Evolutionary conservation across 2,797 vertebrate species (phyloP).

Genomic region (Halcyon smyrnensis): DNA sequence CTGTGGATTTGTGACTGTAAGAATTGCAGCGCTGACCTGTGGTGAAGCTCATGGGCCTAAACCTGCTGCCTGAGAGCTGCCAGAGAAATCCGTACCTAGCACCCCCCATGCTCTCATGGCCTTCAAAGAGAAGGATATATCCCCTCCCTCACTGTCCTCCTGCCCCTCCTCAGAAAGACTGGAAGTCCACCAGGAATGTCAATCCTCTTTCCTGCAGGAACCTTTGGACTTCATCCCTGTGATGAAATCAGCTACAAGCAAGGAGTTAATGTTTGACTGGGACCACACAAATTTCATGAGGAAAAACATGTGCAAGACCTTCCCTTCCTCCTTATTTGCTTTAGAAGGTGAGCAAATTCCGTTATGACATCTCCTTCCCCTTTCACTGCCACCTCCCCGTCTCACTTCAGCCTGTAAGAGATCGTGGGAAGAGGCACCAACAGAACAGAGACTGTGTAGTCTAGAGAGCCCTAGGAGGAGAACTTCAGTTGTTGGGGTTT

Average conservation of each 20-base stretch:
- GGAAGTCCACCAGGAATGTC: constrained; percentile 16
- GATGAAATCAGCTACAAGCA: constrained; percentile 33
- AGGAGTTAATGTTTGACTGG: constrained; percentile 74
- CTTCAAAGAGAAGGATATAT: background rate
- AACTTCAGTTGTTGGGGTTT: background rate
- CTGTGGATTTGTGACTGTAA: background rate
- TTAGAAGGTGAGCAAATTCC: constrained; percentile 44
- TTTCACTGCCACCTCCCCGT: background rate
- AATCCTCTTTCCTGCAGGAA: background rate
- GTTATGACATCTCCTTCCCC: background rate
- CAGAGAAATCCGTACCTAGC: background rate
- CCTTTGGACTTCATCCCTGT: constrained; percentile 68
- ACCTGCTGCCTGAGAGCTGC: background rate
- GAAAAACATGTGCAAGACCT: background rate
- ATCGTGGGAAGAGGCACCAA: background rate
- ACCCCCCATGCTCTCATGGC: background rate
- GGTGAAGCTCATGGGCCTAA: background rate
- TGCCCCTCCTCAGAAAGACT: background rate
- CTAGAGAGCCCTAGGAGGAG: background rate
- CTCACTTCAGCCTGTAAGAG: background rate
- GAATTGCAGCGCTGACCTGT: background rate
- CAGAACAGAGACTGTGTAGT: background rate
- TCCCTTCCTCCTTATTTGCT: constrained; percentile 27
- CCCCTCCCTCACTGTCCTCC: background rate
- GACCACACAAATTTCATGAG: background rate